These are phyloP conservation scores for Oreochromis tanganicae DNA, from an alignment of 2,113 vertebrate species.

Conservation along the genomic window DNA sequence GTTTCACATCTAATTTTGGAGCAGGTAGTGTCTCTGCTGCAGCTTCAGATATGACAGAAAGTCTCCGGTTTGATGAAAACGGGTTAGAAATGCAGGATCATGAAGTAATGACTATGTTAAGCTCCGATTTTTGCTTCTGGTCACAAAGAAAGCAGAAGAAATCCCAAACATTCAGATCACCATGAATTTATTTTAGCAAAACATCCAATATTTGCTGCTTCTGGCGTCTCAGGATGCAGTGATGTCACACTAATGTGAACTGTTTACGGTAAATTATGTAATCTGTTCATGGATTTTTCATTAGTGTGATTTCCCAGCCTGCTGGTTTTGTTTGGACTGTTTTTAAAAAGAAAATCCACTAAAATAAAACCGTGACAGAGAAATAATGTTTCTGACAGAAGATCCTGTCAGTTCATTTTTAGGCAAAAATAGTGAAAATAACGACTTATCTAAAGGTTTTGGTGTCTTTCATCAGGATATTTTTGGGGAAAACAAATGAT, in stretches of 20 bases:
- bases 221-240: not conserved
- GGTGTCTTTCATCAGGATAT: not conserved
- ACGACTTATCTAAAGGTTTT: fast-evolving
- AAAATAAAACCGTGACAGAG: not conserved
- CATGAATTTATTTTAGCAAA: not conserved
- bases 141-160: not conserved
- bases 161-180: not conserved
- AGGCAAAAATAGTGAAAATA: not conserved
- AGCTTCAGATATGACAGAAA: not conserved
- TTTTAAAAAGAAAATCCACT: not conserved
- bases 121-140: not conserved
- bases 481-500: not conserved
- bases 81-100: not conserved
- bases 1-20: not conserved
- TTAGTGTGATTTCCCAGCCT: not conserved
- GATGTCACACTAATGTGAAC: not conserved
- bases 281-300: not conserved
- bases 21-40: not conserved
- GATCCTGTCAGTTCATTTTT: not conserved
- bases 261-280: fast-evolving
- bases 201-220: not conserved
- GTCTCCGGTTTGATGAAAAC: not conserved
- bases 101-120: not conserved
- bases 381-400: not conserved
- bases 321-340: not conserved